Evolutionary conservation across 2,888 invertebrate species (phyloP), one percentile per base, ranked within the genome.

Genomic region (Eupithecia subfuscata): DNA sequence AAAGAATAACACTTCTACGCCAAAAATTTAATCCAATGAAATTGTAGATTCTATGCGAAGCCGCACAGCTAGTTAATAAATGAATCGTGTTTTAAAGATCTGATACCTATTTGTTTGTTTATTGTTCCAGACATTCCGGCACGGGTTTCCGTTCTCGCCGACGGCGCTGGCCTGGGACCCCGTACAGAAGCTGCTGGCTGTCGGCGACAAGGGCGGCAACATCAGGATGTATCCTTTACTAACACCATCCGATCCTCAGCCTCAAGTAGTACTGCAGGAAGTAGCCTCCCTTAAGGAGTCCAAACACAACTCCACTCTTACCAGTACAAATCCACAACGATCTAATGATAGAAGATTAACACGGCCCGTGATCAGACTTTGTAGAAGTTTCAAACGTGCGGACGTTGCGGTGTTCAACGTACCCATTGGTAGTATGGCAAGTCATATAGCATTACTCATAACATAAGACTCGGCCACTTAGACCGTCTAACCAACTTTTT

Each of bases 71-170:
- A 60, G 25, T 18, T 34, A 34, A 34, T 64, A 9, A 9, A 34
- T 37, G 5, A 43, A 45, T 40, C 34, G 22, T 71, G 12, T 56
- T 22, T 12, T 5, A 22, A 71, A 67, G 16, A 22, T 69, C 3
- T 14, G 5, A 67, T n/a, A 1, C 22, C 25, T 5, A 84, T 80
- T 79, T 70, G 4, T 37, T 95, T 70, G 4, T 37, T 95, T 95
- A 95, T 93, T 96, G 68, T 67, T 96, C 69, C 97, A 98, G 98
- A 98, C 98, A 85, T 98, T 99, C 93, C 97, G 99, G 75, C 99
- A 99, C 96, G 99, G 99, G 86, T 99, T 99, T 95, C 99, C 99
- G 82, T 98, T 98, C 95, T 98, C 99, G 86, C 99, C 99, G 70
- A 99, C 99, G 83, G 98, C 99, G 78, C 96, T 99, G 94, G 99